Evolutionary conservation across 2,888 invertebrate species (phyloP).

Genomic region (Rhingia rostrata): DNA sequence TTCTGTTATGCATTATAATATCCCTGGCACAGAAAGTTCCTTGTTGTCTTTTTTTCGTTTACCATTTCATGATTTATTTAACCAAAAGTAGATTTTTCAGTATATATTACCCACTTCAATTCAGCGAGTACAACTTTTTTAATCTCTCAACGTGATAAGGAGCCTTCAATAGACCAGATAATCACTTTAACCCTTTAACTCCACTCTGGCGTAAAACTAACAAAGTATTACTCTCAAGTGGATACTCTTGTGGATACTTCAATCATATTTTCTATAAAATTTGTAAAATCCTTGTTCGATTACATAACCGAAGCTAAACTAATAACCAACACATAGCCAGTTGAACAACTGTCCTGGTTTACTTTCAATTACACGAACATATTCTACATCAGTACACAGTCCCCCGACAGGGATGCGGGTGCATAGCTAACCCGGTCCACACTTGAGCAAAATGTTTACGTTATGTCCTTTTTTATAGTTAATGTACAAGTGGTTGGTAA

Average conservation of each 20-base stretch:
- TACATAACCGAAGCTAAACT: not conserved
- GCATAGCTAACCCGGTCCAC: not conserved
- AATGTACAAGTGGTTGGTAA: conserved; percentile 28
- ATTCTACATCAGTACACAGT: not conserved
- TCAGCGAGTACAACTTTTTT: too few relatives aligned
- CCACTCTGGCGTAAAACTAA: conserved; percentile 9
- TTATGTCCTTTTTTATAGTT: conserved; percentile 8
- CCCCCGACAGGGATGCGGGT: not conserved
- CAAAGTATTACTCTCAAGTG: conserved; percentile 9
- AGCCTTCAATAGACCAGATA: not conserved
- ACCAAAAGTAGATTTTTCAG: too few relatives aligned
- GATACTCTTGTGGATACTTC: not conserved
- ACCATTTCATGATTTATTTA: too few relatives aligned
- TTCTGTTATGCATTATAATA: too few relatives aligned
- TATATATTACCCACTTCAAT: too few relatives aligned
- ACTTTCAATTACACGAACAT: conserved; percentile 15
- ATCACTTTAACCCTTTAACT: not conserved
- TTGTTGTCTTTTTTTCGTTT: too few relatives aligned
- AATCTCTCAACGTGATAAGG: too few relatives aligned
- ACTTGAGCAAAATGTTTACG: conserved; percentile 28
- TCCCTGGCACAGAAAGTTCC: too few relatives aligned
- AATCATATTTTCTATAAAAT: conserved; percentile 7
- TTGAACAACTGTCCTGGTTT: not conserved
- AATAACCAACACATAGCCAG: not conserved
- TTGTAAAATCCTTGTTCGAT: conserved; percentile 1